Evolutionary conservation across 2,797 vertebrate species (phyloP).

Genomic region (Poecile montanus): DNA sequence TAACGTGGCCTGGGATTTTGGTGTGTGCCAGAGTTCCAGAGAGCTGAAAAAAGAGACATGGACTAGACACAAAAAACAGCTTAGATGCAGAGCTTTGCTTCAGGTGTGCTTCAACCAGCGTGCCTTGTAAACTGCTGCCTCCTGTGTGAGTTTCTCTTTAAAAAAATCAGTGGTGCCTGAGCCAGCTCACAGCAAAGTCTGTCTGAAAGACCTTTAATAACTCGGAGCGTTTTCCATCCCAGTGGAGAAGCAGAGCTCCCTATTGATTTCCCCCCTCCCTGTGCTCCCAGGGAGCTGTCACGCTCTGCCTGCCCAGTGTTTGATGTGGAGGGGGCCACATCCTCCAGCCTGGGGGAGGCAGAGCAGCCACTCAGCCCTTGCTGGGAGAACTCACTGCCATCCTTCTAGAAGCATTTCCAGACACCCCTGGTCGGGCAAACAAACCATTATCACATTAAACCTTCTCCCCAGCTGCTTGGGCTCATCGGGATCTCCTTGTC

Average conservation of each 20-base stretch:
- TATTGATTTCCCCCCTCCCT: background rate
- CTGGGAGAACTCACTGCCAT: background rate
- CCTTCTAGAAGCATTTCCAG: background rate
- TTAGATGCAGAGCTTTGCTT: background rate
- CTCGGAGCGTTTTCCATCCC: constrained; percentile 32
- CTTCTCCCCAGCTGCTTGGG: background rate
- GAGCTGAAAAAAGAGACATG: background rate
- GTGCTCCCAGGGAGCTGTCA: background rate
- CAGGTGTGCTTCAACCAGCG: background rate
- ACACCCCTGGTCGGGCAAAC: background rate
- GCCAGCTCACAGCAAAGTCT: constrained; percentile 26
- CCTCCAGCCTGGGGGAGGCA: background rate
- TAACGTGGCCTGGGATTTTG: background rate
- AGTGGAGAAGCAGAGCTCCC: constrained; percentile 39
- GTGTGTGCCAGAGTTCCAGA: background rate
- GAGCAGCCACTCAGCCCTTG: background rate
- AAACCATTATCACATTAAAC: background rate
- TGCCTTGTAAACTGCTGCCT: background rate
- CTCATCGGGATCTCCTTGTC: background rate
- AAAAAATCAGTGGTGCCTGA: background rate
- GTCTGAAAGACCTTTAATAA: constrained; percentile 51
- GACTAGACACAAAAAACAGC: background rate
- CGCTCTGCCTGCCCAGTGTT: background rate
- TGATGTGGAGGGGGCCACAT: background rate
- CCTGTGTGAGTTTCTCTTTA: background rate